Base-by-base conservation (phyloP, 2,113 vertebrate species). In the Pelobates fuscus region DNA sequence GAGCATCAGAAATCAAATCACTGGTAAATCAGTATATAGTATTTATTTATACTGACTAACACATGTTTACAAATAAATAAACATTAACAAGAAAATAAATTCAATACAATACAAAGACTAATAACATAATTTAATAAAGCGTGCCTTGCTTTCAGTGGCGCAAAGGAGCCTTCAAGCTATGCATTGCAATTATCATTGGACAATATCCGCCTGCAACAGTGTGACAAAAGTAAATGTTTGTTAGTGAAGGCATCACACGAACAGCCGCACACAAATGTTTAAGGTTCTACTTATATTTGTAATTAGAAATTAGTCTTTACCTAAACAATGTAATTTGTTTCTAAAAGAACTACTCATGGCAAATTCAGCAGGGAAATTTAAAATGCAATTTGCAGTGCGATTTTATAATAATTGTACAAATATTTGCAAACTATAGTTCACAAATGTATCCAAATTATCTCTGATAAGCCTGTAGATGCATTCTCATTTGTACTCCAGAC, bases 361-460 rank as follows among this genome's bases (percentile, higher is more conserved):
- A n/a, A 71, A 21, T 71, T n/a, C 57, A 41, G 37, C 41, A 14
- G 68, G 68, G 60, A 32, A 26, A 71, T 30, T 44, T 60, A 44
- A n/a, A n/a, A 71, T 62, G 58, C 41, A 26, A 71, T 43, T 29
- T 24, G 24, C 58, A 60, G 60, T 46, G 37, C 37, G 4, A n/a
- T 57, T 30, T 71, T 15, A 71, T 71, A 60, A 60, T 44, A 71
- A 71, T 43, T 71, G 32, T 5, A 37, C 68, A 71, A 71, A 71
- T 71, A 71, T 71, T 71, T 71, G 55, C 68, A 71, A 57, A 71
- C 55, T 60, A 20, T n/a, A 26, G 55, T 60, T 17, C 68, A 71
- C 68, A 60, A 71, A 61, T 62, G 69, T 71, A 27, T 71, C 58
- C n/a, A 71, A 62, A 71, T 62, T n/a, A 62, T 71, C 68, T n/a